phyloP scores from a whole-genome alignment of 2,797 vertebrate genomes.

The Enteromius unitaeniatus region DNA sequence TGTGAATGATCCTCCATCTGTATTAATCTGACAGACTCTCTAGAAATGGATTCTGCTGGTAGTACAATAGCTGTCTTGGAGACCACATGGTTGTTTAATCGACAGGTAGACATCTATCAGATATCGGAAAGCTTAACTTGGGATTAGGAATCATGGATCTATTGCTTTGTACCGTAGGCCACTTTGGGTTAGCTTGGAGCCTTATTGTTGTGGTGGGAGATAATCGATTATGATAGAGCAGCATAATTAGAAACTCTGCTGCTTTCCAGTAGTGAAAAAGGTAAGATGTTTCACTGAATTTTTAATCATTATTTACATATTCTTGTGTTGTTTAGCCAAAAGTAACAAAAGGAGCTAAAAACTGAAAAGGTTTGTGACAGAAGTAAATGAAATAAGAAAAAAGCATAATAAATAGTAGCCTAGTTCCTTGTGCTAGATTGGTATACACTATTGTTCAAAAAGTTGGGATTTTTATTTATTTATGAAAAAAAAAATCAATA shows the following conservation, averaged over 20 bases:
- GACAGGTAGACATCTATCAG: conserved; percentile 31
- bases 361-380: background rate
- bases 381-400: background rate
- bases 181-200: conserved; percentile 5
- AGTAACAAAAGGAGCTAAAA: background rate
- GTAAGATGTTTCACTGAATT: background rate
- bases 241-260: background rate
- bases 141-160: conserved; percentile 38
- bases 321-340: background rate
- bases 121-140: conserved; percentile 35
- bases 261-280: background rate
- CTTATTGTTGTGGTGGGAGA: conserved; percentile 24
- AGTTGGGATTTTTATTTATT: background rate
- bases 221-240: background rate
- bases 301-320: background rate
- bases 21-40: conserved; percentile 42
- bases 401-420: background rate
- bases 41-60: conserved; percentile 28
- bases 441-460: background rate
- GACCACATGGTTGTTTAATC: conserved; percentile 26
- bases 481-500: background rate
- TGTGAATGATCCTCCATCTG: conserved; percentile 43
- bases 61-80: conserved; percentile 32
- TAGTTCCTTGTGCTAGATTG: background rate
- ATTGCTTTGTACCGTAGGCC: conserved; percentile 12